These are phyloP conservation scores for Paraplagusia blochii DNA, from an alignment of 2,113 vertebrate genomes.

Conservation along the genomic window DNA sequence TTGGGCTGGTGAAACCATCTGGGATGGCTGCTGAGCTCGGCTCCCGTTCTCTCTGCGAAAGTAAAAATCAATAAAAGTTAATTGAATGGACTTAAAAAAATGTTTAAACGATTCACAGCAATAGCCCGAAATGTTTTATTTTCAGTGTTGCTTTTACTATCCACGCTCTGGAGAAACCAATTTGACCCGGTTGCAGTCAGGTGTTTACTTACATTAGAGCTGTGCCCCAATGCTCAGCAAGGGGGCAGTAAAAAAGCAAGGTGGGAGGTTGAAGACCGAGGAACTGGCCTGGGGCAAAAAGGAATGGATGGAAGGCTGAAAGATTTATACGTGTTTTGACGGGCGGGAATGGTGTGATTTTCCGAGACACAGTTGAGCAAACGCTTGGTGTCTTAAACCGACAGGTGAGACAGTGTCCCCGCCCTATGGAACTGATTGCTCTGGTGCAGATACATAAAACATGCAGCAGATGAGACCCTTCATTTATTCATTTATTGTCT, in stretches of 20 bases:
- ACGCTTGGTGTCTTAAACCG: conserved; percentile 36
- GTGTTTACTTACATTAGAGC: conserved; percentile 41
- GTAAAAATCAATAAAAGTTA: too few species aligned
- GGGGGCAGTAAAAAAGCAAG: conserved; percentile 37
- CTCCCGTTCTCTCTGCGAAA: too few species aligned
- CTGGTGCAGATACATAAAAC: conserved; percentile 15
- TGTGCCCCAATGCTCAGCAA: conserved; percentile 8
- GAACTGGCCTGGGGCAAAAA: conserved; percentile 37
- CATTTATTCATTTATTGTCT: too few species aligned
- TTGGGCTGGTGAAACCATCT: too few species aligned
- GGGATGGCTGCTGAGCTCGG: too few species aligned
- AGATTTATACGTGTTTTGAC: conserved; percentile 46
- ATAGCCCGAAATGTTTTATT: too few species aligned
- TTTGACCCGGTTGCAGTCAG: conserved; percentile 23
- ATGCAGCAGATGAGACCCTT: neutral
- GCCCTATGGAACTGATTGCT: conserved; percentile 25
- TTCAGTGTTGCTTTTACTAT: too few species aligned
- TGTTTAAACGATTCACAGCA: too few species aligned
- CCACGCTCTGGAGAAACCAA: conserved; percentile 29
- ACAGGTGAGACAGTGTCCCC: conserved; percentile 34
- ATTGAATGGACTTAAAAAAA: too few species aligned
- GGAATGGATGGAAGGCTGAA: conserved; percentile 23
- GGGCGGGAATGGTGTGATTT: conserved; percentile 22
- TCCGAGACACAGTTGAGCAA: conserved; percentile 20
- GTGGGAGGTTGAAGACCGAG: conserved; percentile 33